Conservation (phyloP, 1,140 invertebrate species). For the Pollicipes pollicipes region DNA sequence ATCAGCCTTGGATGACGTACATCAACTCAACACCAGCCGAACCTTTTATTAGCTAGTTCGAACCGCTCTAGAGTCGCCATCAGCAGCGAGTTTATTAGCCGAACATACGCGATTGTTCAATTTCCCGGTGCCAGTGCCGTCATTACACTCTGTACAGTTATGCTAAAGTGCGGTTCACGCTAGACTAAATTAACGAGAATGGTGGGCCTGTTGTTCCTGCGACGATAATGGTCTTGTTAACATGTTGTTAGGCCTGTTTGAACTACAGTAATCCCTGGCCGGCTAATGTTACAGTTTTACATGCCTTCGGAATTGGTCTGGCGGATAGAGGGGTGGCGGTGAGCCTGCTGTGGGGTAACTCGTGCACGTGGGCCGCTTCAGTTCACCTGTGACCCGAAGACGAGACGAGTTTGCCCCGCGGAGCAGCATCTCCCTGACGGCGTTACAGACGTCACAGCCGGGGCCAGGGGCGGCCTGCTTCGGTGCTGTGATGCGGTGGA, state of each 20-base stretch:
- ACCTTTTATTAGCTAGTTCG: background rate
- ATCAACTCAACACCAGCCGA: background rate
- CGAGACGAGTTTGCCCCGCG: too few species aligned
- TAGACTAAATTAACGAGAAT: background rate
- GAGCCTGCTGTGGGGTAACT: too few species aligned
- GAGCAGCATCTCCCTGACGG: too few species aligned
- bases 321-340: too few species aligned
- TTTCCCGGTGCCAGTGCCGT: background rate
- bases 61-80: background rate
- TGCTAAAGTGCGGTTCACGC: background rate
- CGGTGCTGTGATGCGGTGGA: too few species aligned
- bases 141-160: background rate
- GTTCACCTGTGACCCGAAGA: too few species aligned
- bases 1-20: background rate
- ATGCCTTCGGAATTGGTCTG: background rate
- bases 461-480: too few species aligned
- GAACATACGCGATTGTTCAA: background rate
- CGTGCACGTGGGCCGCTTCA: too few species aligned
- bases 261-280: background rate
- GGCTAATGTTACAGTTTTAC: background rate
- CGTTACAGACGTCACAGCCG: too few species aligned
- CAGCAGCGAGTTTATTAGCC: background rate
- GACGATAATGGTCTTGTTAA: constrained; percentile 1
- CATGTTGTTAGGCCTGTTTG: background rate
- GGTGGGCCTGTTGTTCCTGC: background rate